Evolutionary conservation across 37 sponge, comb jelly and placozoan genomes (phyloP).

Genomic region (Trichoplax adhaerens): DNA sequence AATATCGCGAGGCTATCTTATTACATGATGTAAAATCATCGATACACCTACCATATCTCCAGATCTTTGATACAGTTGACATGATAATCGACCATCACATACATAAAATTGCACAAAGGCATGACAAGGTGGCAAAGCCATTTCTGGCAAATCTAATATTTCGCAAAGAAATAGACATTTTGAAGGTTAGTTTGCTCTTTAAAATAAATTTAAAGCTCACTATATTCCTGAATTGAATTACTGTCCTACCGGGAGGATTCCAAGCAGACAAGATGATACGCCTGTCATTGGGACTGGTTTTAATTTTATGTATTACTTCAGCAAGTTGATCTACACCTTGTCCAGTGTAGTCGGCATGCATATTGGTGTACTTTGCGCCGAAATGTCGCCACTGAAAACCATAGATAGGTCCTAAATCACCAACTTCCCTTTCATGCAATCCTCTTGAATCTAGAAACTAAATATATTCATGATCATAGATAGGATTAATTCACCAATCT

Average conservation of each 20-base stretch:
- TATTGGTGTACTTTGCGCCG: constrained; percentile 82
- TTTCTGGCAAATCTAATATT: constrained; percentile 42
- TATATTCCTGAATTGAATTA: too few relatives aligned
- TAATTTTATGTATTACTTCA: constrained; percentile 76
- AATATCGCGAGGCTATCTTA: too few relatives aligned
- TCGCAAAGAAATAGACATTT: too few relatives aligned
- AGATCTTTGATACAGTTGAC: constrained; percentile 92
- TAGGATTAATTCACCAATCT: too few relatives aligned
- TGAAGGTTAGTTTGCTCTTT: too few relatives aligned
- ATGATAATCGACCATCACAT: constrained; percentile 72
- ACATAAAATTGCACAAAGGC: constrained; percentile 95
- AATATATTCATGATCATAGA: too few relatives aligned
- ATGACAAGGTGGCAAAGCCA: constrained; percentile 95
- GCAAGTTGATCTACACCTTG: constrained; percentile 91
- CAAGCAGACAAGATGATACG: constrained; percentile 94
- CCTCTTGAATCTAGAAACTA: constrained; percentile 55
- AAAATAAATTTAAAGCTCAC: too few relatives aligned
- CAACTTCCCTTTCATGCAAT: constrained; percentile 57
- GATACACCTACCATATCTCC: constrained; percentile 60
- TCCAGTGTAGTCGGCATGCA: constrained; percentile 80
- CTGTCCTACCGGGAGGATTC: constrained; percentile 36
- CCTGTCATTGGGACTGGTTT: constrained; percentile 75
- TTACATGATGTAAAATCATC: background rate
- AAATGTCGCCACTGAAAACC: constrained; percentile 99
- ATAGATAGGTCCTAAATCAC: constrained; percentile 89